phyloP scores from a whole-genome alignment of 1,140 invertebrate genomes.

The Dermatophagoides farinae region DNA sequence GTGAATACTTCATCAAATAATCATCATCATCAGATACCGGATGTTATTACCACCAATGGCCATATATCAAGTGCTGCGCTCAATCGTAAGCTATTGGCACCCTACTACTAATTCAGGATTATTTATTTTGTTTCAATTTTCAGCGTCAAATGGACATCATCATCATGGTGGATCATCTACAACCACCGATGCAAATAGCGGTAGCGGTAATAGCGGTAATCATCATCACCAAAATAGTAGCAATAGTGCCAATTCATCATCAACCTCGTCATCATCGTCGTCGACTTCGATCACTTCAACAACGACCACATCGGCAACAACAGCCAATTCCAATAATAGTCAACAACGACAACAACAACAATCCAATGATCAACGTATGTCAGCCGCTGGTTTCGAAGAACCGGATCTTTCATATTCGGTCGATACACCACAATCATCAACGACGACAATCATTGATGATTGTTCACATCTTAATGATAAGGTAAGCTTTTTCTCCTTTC shows the following conservation, averaged over 20 bases:
- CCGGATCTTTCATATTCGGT: conserved; percentile 93
- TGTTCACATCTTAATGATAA: conserved; percentile 21
- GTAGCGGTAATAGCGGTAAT: neutral
- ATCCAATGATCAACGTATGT: conserved; percentile 69
- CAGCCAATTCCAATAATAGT: conserved; percentile 17
- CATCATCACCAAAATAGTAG: no score
- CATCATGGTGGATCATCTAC: no score
- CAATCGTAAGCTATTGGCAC: neutral
- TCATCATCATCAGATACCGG: conserved; percentile 20
- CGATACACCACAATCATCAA: conserved; percentile 19
- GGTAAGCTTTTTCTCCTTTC: conserved; percentile 14
- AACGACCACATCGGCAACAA: neutral
- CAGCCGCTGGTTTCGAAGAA: conserved; percentile 92
- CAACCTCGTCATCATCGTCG: no score
- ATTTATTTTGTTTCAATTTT: no score
- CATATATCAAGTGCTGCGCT: neutral
- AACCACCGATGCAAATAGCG: neutral
- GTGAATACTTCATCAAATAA: conserved; percentile 28
- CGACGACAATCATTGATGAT: neutral
- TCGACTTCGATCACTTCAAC: neutral
- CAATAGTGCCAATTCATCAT: no score
- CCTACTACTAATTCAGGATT: neutral
- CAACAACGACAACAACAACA: no score
- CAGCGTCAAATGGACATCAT: no score
- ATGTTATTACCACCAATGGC: neutral